Base-by-base conservation (phyloP, 2,888 invertebrate genomes). In the Enchytraeus crypticus region DNA sequence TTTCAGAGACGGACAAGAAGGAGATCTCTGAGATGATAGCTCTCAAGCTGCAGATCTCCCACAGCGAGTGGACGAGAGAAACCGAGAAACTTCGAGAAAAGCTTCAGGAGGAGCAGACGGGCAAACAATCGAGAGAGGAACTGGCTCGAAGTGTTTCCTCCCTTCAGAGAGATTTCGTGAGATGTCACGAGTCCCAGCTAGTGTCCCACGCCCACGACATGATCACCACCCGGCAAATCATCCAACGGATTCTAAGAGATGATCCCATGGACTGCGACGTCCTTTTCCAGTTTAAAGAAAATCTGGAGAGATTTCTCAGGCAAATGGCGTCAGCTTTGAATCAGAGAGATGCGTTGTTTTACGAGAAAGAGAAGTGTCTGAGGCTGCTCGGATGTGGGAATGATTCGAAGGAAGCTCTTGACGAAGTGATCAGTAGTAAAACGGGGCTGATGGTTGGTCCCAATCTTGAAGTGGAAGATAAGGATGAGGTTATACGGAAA, bases 1-100 rank as follows among this genome's bases (percentile, higher is more conserved):
- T 51, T 27, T 51, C 53, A 1, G 54, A 54, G 32, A 38, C 33
- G 34, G 54, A 54, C 34, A 38, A 54, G 54, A 54, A 54, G 54
- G 54, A 54, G 32, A 38, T 34, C 34, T 33, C 33, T 1, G 54
- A 54, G 18, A 38, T 34, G 54, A 38, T 34, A 2, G 54, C 33
- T n/a, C 21, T 34, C 34, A 54, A 54, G 54, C 34, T 34, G 29
- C 34, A 30, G 8, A 38, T 34, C 34, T 18, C 33, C 34, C 33
- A 54, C 18, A 38, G 38, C 34, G 54, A 54, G 32, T 33, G 38
- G 54, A 26, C 33, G 54, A 4, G 29, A 30, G 57, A 57, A 8
- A 21, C 33, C 32, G 1, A n/a, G 26, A 51, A 51, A 33, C 21
- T 27, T 18, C 21, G 8, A 33, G 29, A 51, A 30, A 33, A 51